Base-by-base conservation (phyloP, 2,888 invertebrate genomes). In the Nycteola revayana region DNA sequence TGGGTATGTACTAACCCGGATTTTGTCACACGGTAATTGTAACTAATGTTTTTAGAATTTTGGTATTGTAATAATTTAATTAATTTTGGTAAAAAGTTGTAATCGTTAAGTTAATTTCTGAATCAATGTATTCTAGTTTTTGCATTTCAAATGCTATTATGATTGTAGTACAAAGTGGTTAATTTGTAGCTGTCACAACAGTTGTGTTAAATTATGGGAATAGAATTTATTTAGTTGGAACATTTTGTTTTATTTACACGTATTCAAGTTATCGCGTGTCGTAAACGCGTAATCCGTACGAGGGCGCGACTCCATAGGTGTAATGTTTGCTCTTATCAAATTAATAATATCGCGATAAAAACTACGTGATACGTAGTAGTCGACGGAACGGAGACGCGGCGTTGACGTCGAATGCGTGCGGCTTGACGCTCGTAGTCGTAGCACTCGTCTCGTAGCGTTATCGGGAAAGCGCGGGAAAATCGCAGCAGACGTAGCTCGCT, bases 391-490 rank as follows among this genome's bases (percentile, higher is more conserved):
- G 57, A 60, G 66, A 58, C 44, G 60, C 49, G 62, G 59, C 72
- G 75, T 69, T 67, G 72, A 73, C 69, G 76, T 75, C 75, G 72
- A 69, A 69, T 68, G 62, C 60, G 66, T 65, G 57, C 39, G 30
- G 28, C 42, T 33, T 24, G 25, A 25, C 31, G 28, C 34, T 46
- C 21, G 21, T 18, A 18, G 18, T 52, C 64, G 53, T 53, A 54
- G 60, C 51, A 53, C 55, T 55, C 38, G 31, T 32, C 42, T 49
- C 67, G 73, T 70, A 68, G 66, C 72, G 75, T 75, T 85, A 83
- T 84, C 83, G 85, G 84, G 71, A 86, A 88, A 87, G 78, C 85
- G 87, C 87, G 87, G 82, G 86, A 88, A 86, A 86, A 75, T 52
- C 56, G 62, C 55, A 51, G 38, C 62, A 60, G 41, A 60, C 47